A percentile compares a stretch with the other conserved stretches of the same genome.
Conservation (phyloP, 2,113 vertebrate species). For the Ivindomyrus marchei region DNA sequence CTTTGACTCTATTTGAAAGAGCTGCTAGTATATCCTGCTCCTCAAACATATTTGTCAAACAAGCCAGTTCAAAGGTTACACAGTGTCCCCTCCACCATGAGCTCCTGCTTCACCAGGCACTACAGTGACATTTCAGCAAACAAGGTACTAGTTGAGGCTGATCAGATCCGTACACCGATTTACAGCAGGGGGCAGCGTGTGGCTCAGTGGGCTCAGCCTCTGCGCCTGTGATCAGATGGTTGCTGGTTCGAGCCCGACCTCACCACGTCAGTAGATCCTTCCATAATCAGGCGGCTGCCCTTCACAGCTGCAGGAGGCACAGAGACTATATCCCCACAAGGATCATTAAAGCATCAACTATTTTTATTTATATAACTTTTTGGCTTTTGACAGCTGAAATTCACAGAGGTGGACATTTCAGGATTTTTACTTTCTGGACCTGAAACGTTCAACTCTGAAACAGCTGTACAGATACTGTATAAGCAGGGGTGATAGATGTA, state of each 20-base stretch:
- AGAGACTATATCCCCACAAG: too few species aligned
- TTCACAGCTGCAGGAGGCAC: too few species aligned
- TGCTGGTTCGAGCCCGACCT: too few species aligned
- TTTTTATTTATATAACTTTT: neutral
- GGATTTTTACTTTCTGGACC: neutral
- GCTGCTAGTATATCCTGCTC: rapidly evolving
- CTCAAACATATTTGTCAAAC: neutral
- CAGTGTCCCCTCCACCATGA: neutral
- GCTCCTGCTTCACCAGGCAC: neutral
- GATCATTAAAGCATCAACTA: too few species aligned
- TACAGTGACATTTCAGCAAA: neutral
- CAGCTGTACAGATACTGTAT: neutral
- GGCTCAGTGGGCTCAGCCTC: too few species aligned
- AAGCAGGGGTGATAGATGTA: neutral
- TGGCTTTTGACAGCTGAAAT: neutral
- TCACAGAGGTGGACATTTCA: neutral
- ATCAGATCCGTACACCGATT: neutral
- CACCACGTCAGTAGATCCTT: too few species aligned
- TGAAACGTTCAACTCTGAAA: neutral
- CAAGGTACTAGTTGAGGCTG: neutral
- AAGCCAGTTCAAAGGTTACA: neutral
- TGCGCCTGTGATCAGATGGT: too few species aligned
- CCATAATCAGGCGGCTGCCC: too few species aligned
- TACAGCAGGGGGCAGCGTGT: too few species aligned
- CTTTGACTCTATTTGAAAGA: neutral